Conservation (phyloP, 1,140 invertebrate species). For the Polypedilum pembai region DNA sequence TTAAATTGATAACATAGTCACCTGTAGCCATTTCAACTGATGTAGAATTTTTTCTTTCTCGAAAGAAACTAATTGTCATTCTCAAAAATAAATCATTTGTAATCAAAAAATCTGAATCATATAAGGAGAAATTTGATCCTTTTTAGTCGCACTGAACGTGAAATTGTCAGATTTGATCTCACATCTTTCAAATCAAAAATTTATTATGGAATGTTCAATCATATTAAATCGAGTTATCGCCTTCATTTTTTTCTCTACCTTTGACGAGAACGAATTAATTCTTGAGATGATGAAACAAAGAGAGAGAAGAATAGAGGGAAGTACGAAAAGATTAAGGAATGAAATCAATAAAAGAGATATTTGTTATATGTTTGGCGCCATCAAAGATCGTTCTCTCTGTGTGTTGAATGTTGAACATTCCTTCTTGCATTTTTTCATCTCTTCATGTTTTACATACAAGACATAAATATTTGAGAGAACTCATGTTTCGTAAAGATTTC, state of each 20-base stretch:
- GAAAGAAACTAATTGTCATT: background rate
- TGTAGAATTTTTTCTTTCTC: too few relatives aligned
- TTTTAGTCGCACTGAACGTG: background rate
- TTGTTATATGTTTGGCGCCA: slow-evolving; percentile 6
- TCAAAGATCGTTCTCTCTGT: background rate
- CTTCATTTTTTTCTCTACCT: background rate
- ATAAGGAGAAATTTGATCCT: background rate
- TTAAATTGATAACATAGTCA: slow-evolving; percentile 5
- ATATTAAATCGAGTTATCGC: slow-evolving; percentile 26
- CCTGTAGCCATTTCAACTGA: too few relatives aligned
- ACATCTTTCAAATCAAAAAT: background rate
- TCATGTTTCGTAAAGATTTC: background rate
- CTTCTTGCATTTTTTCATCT: slow-evolving; percentile 5
- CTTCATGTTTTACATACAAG: background rate
- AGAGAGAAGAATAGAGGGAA: background rate
- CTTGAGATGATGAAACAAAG: slow-evolving; percentile 9
- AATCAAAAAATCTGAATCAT: slow-evolving; percentile 1
- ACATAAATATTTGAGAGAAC: slow-evolving; percentile 13
- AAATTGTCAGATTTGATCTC: slow-evolving; percentile 10
- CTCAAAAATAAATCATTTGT: slow-evolving; percentile 2
- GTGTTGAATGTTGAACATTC: slow-evolving; percentile 18
- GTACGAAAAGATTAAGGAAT: slow-evolving; percentile 21
- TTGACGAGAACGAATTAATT: slow-evolving; percentile 26
- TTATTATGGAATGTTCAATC: background rate
- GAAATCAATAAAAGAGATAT: slow-evolving; percentile 21